phyloP scores from a whole-genome alignment of 2,113 vertebrate species.

The Muntiacus muntjak region DNA sequence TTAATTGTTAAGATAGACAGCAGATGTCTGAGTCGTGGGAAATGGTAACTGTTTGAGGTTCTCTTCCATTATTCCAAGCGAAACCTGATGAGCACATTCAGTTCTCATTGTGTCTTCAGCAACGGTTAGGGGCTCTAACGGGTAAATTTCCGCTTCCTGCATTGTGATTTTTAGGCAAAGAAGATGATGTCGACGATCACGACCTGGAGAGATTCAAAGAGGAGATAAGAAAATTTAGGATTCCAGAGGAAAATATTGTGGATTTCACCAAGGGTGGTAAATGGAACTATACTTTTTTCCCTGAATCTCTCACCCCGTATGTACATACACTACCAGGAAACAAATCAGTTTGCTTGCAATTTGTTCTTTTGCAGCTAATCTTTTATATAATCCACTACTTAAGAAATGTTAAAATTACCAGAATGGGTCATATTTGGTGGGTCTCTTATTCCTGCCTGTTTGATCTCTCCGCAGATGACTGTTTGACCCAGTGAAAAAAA shows the following conservation, averaged over 20 bases:
- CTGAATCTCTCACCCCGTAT: neutral
- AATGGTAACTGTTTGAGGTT: neutral
- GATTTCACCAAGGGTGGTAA: neutral
- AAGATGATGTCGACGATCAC: fast-evolving
- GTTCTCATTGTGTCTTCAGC: too few species aligned
- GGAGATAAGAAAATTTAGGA: fast-evolving
- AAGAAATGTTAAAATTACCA: neutral
- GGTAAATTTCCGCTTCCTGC: neutral
- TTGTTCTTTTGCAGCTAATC: neutral
- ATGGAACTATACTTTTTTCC: neutral
- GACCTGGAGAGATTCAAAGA: neutral
- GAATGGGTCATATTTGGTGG: neutral
- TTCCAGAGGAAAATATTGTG: neutral
- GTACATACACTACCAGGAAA: neutral
- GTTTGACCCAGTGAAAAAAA: neutral
- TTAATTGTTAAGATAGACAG: neutral
- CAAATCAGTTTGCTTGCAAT: neutral
- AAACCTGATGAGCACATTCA: neutral
- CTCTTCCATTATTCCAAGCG: fast-evolving
- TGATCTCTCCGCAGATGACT: fast-evolving
- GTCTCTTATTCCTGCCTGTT: neutral
- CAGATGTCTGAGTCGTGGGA: neutral
- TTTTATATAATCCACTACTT: neutral
- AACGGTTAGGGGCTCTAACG: fast-evolving
- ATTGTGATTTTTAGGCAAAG: neutral